These are phyloP conservation scores for Nymphalis urticae DNA, from an alignment of 2,888 invertebrate genomes.

Conservation along the genomic window DNA sequence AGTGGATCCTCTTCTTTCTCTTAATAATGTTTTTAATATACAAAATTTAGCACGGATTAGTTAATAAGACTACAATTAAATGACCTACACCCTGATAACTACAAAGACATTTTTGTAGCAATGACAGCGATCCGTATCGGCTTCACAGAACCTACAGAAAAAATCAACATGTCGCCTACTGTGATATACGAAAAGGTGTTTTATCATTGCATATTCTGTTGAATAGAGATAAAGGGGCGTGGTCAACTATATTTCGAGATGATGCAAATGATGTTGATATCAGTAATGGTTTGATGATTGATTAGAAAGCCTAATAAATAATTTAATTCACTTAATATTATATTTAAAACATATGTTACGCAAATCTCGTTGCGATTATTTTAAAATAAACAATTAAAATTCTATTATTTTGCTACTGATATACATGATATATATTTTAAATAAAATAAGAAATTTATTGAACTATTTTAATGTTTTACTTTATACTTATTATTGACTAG, in stretches of 20 bases:
- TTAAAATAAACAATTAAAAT: conserved; percentile 1
- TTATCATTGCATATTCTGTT: conserved; percentile 68
- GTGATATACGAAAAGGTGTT: conserved; percentile 71
- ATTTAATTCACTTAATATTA: background rate
- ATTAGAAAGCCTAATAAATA: conserved; percentile 8
- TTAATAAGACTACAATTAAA: conserved; percentile 73
- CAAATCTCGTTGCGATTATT: background rate
- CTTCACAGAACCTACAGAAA: conserved; percentile 80
- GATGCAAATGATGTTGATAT: conserved; percentile 46
- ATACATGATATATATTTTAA: background rate
- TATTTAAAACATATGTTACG: conserved; percentile 1
- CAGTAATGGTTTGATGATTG: conserved; percentile 40
- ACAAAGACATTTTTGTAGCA: conserved; percentile 81
- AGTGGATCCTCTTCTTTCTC: conserved; percentile 74
- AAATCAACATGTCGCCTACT: conserved; percentile 81
- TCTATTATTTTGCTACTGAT: background rate
- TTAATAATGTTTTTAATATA: conserved; percentile 66
- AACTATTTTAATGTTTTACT: no score
- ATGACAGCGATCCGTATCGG: conserved; percentile 81
- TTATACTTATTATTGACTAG: no score
- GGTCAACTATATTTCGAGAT: conserved; percentile 60
- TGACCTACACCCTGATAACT: conserved; percentile 82
- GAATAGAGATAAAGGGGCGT: conserved; percentile 59
- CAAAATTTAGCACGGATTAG: conserved; percentile 74
- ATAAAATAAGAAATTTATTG: background rate